phyloP scores from a whole-genome alignment of 1,140 invertebrate species.

The Apis laboriosa region DNA sequence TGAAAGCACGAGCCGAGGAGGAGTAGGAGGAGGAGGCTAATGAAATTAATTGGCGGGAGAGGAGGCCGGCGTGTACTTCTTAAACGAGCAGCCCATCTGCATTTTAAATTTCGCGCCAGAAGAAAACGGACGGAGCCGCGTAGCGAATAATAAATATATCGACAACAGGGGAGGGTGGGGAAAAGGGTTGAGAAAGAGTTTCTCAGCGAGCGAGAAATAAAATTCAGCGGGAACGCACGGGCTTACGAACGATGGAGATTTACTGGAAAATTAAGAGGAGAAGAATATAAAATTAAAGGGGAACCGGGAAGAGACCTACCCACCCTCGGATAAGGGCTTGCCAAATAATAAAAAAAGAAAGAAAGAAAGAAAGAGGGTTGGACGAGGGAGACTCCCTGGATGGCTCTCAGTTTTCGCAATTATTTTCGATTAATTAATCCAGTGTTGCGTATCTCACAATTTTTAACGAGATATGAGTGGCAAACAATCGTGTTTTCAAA shows the following conservation, averaged over 20 bases:
- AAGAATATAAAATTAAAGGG: slow-evolving; percentile 12
- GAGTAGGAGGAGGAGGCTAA: slow-evolving; percentile 50
- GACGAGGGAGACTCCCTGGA: neutral
- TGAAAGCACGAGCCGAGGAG: neutral
- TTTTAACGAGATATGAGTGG: neutral
- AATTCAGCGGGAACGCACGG: neutral
- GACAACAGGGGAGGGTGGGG: too few species aligned
- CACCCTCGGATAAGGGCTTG: neutral
- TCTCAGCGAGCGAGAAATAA: slow-evolving; percentile 7
- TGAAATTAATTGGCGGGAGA: slow-evolving; percentile 75
- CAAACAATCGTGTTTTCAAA: too few species aligned
- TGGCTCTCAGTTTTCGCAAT: neutral
- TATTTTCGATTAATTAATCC: slow-evolving; percentile 2
- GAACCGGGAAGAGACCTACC: neutral
- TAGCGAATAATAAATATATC: slow-evolving; percentile 36
- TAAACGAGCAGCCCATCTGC: slow-evolving; percentile 68
- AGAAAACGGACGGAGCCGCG: slow-evolving; percentile 45
- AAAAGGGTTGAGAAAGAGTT: neutral
- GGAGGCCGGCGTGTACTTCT: slow-evolving; percentile 46
- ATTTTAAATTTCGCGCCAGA: slow-evolving; percentile 69
- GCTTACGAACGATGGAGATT: slow-evolving; percentile 8
- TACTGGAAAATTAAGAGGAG: slow-evolving; percentile 8
- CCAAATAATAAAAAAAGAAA: neutral
- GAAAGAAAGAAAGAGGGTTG: too few species aligned
- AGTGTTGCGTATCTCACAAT: too few species aligned